Evolutionary conservation across 1,140 invertebrate species (phyloP).

Genomic region (Pseudomyrmex sp.): DNA sequence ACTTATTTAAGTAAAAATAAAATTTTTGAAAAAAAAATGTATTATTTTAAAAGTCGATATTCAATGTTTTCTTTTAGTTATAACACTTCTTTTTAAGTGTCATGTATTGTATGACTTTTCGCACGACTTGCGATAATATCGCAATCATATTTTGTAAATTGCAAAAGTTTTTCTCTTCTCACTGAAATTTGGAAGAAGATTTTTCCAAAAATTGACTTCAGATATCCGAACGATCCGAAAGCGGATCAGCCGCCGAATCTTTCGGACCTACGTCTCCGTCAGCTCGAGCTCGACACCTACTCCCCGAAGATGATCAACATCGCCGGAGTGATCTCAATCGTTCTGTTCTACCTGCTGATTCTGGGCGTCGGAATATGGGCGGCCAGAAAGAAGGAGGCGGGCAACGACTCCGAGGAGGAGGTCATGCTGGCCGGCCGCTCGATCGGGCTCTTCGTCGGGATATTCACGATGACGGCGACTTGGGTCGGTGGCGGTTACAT

Average conservation of each 20-base stretch:
- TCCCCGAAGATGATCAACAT: slow-evolving; percentile 93
- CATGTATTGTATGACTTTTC: no score
- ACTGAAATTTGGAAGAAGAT: not conserved
- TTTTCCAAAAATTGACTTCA: slow-evolving; percentile 52
- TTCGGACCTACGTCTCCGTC: slow-evolving; percentile 80
- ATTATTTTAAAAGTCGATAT: no score
- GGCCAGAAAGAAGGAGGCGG: slow-evolving; percentile 94
- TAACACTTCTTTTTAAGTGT: no score
- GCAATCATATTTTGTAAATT: not conserved
- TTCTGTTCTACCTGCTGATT: slow-evolving; percentile 97
- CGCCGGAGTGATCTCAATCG: slow-evolving; percentile 95
- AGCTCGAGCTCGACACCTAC: slow-evolving; percentile 81
- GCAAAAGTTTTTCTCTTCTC: not conserved
- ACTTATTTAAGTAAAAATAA: no score
- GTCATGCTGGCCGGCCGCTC: slow-evolving; percentile 98
- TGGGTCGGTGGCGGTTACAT: slow-evolving; percentile 99
- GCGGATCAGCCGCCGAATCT: slow-evolving; percentile 79
- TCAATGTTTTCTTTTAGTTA: no score
- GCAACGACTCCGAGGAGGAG: slow-evolving; percentile 96
- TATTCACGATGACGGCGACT: slow-evolving; percentile 99
- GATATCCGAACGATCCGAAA: slow-evolving; percentile 81
- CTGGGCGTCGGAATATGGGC: slow-evolving; percentile 98
- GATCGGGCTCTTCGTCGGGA: slow-evolving; percentile 98
- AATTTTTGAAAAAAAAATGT: no score
- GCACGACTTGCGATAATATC: not conserved